Evolutionary conservation across 2,113 vertebrate species (phyloP).

Genomic region (Rhynchomys soricoides): DNA sequence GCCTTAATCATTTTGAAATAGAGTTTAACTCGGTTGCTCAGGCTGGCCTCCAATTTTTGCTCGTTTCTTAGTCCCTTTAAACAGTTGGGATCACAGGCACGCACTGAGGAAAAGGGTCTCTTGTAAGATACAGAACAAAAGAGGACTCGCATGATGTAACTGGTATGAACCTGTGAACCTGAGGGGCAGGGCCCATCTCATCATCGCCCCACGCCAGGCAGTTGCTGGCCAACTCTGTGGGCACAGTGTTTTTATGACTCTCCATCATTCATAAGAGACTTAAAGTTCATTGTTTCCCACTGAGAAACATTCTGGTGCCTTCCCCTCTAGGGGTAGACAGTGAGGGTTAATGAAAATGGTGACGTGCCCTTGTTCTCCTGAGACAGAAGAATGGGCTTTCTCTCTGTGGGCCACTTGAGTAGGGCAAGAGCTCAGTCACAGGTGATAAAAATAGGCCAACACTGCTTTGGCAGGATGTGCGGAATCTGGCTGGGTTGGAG

Average conservation of each 20-base stretch:
- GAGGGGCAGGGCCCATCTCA: background rate
- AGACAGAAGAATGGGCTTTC: background rate
- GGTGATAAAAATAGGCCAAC: conserved; percentile 1
- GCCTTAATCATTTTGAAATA: background rate
- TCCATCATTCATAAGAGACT: background rate
- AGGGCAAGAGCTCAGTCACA: conserved; percentile 8
- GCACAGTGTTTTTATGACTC: background rate
- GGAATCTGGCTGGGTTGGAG: background rate
- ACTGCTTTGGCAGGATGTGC: background rate
- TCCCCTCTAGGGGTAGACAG: background rate
- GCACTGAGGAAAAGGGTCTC: background rate
- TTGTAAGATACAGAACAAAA: background rate
- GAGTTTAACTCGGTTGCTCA: background rate
- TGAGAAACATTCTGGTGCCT: conserved; percentile 40
- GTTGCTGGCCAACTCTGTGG: background rate
- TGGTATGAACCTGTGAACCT: background rate
- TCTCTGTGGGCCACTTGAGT: conserved; percentile 26
- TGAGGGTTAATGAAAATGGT: background rate
- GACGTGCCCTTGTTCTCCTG: background rate
- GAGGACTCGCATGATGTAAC: background rate
- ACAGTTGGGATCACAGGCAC: background rate
- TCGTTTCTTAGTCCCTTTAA: background rate
- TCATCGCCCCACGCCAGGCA: background rate
- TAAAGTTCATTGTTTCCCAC: conserved; percentile 48
- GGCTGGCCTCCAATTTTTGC: background rate